These are phyloP conservation scores for Euclidia mi DNA, from an alignment of 2,888 invertebrate genomes.

Conservation along the genomic window DNA sequence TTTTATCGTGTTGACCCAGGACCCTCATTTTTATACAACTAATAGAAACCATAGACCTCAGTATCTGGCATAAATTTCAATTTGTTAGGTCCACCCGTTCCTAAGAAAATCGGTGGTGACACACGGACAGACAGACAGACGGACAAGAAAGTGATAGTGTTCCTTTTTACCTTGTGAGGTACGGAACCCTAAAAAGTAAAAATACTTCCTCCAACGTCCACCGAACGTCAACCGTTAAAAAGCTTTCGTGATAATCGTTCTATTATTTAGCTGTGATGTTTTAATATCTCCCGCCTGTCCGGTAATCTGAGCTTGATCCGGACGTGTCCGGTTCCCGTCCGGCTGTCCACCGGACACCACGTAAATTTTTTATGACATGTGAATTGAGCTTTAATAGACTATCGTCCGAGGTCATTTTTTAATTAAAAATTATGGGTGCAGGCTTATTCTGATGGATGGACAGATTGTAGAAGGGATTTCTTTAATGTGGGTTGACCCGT, in stretches of 20 bases:
- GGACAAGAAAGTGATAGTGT: too few relatives aligned
- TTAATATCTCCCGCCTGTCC: slow-evolving; percentile 60
- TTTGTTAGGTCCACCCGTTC: too few relatives aligned
- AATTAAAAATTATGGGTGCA: slow-evolving; percentile 25
- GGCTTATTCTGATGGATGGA: slow-evolving; percentile 22
- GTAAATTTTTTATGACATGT: slow-evolving; percentile 43
- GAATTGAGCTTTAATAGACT: slow-evolving; percentile 44
- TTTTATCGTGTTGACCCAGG: too few relatives aligned
- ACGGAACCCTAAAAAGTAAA: too few relatives aligned
- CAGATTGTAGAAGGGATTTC: slow-evolving; percentile 7
- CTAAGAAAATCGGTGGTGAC: too few relatives aligned
- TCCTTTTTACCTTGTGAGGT: too few relatives aligned
- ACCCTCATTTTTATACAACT: too few relatives aligned
- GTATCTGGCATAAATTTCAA: too few relatives aligned
- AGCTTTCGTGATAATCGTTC: slow-evolving; percentile 65
- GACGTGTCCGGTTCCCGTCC: slow-evolving; percentile 21
- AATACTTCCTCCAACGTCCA: neutral
- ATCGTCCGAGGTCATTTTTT: slow-evolving; percentile 20
- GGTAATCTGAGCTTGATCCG: slow-evolving; percentile 37
- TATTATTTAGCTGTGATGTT: slow-evolving; percentile 64
- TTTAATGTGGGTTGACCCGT: neutral
- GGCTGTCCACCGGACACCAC: slow-evolving; percentile 14
- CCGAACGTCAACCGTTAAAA: slow-evolving; percentile 59
- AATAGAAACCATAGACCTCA: too few relatives aligned
- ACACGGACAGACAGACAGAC: too few relatives aligned